phyloP scores from a whole-genome alignment of 1,140 invertebrate species.

The Drosophila micromelanica region DNA sequence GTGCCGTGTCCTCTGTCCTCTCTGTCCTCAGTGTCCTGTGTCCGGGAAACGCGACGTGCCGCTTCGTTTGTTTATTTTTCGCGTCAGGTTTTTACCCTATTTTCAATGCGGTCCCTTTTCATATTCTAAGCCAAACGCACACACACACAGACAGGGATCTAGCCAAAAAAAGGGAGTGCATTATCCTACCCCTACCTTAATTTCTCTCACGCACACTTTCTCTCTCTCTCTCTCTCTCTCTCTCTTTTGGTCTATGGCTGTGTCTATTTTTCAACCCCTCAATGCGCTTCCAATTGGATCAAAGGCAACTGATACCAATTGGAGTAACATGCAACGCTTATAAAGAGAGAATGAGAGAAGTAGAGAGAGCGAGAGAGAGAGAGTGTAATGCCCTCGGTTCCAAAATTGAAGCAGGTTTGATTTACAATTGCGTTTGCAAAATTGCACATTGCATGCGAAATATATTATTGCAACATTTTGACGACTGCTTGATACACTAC shows the following conservation, averaged over 20 bases:
- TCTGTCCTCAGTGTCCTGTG: conserved; percentile 31
- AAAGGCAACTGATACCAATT: conserved; percentile 13
- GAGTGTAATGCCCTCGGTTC: not conserved
- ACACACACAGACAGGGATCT: conserved; percentile 39
- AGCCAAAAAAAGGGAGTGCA: conserved; percentile 5
- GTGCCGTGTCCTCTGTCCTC: conserved; percentile 30
- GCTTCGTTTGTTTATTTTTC: conserved; percentile 74
- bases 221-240: not conserved
- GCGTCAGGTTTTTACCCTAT: conserved; percentile 82
- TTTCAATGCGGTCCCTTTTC: conserved; percentile 65
- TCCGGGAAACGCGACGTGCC: conserved; percentile 32
- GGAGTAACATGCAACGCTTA: conserved; percentile 1
- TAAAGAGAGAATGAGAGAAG: not conserved
- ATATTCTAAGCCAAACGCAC: conserved; percentile 40
- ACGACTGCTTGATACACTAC: conserved; percentile 1
- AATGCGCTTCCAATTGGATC: conserved; percentile 53
- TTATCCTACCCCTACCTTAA: not conserved
- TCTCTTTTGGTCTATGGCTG: not conserved
- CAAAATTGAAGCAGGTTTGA: conserved; percentile 23
- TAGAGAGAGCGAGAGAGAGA: not conserved
- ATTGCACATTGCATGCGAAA: conserved; percentile 12
- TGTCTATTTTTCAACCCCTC: conserved; percentile 59
- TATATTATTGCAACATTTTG: too few relatives aligned
- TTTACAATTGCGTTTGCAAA: conserved; percentile 18
- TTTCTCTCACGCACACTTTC: not conserved